These are phyloP conservation scores for Leptestheria dahalacensis DNA, from an alignment of 1,140 invertebrate species.

Conservation along the genomic window DNA sequence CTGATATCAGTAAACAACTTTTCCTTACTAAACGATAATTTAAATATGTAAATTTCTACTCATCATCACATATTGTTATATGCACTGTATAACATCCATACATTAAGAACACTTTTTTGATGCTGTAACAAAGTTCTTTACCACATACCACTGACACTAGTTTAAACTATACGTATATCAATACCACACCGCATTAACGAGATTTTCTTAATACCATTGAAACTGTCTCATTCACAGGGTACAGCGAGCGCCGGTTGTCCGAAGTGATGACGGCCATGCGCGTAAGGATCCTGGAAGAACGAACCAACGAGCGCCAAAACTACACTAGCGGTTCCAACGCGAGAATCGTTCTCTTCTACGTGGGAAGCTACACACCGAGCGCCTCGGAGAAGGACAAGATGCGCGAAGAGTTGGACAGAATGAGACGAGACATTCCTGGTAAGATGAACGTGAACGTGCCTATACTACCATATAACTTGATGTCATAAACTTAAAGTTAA, in stretches of 20 bases:
- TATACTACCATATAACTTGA: too few relatives aligned
- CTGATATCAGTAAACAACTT: constrained; percentile 9
- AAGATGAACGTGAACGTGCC: too few relatives aligned
- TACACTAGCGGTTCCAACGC: constrained; percentile 34
- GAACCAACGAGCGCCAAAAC: constrained; percentile 31
- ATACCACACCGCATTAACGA: too few relatives aligned
- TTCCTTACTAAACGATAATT: not conserved
- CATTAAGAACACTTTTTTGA: too few relatives aligned
- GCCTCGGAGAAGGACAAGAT: constrained; percentile 33
- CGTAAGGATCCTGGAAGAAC: constrained; percentile 25
- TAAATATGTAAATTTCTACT: too few relatives aligned
- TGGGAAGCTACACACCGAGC: constrained; percentile 23
- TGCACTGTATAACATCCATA: too few relatives aligned
- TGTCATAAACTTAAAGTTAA: too few relatives aligned
- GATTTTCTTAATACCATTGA: too few relatives aligned
- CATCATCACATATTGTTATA: too few relatives aligned
- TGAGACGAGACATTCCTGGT: constrained; percentile 38
- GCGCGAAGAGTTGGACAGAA: constrained; percentile 29
- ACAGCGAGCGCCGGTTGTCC: constrained; percentile 35
- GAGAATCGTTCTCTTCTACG: constrained; percentile 36
- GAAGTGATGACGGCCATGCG: constrained; percentile 30
- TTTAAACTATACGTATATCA: not conserved
- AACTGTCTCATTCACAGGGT: constrained; percentile 25
- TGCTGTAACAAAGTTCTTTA: too few relatives aligned
- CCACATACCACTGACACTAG: too few relatives aligned